Base-by-base conservation (phyloP, 2,888 invertebrate genomes). In the Morinoia aosen region DNA sequence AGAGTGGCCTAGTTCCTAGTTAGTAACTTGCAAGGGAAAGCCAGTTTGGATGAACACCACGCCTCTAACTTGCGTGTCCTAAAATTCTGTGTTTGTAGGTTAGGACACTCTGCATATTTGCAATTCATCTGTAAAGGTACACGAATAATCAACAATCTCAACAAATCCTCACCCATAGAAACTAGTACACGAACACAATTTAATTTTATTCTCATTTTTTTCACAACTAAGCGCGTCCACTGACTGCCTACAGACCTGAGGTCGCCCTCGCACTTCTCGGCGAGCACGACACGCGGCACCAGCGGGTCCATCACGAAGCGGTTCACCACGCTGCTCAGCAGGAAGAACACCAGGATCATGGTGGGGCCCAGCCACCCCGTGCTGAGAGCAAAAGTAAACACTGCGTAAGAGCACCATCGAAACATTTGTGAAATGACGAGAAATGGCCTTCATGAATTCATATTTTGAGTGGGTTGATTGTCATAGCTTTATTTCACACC, bases 191-290 rank as follows among this genome's bases (percentile, higher is more conserved):
- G 48, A 48, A 48, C 48, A 48, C 48, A 48, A 48, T 48, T 48
- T 4, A 48, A 48, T 5, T 48, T 48, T 48, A 48, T 48, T 48
- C 48, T 2, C 5, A 48, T 48, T 48, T 48, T 48, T 48, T 48
- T 2, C 48, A n/a, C 48, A 48, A 48, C 2, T 48, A 48, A 48
- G 48, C 48, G 48, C 48, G 48, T 5, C 48, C 5, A 76, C 76
- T 0, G 48, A 96, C 96, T 5, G 48, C 48, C 48, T 48, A 76
- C 76, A 16, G 48, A 96, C 96, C 96, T 97, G 97, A 98, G 98
- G 97, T 98, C 97, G 94, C 98, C 98, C 97, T 98, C 98, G 96
- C 97, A 97, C 96, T 97, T 97, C 97, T 98, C 98, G 97, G 98
- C 98, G 95, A 97, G 97, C 95, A 97, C 97, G 40, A 98, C 97